Evolutionary conservation across 2,888 invertebrate genomes (phyloP).

Genomic region (Phania funesta): DNA sequence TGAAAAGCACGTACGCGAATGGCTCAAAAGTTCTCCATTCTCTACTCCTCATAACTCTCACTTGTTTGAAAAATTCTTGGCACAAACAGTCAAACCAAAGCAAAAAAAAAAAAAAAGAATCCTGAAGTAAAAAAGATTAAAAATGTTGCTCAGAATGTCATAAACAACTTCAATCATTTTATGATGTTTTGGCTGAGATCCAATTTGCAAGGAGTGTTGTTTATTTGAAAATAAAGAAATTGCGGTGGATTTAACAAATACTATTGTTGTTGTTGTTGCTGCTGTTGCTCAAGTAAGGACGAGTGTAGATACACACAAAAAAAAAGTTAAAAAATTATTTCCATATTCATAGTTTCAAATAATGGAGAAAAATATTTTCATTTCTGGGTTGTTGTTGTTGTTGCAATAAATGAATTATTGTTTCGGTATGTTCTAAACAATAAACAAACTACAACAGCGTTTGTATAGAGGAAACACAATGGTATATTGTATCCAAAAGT

Average conservation of each 20-base stretch:
- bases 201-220: constrained; percentile 57
- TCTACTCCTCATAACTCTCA: constrained; percentile 31
- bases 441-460: constrained; percentile 20
- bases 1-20: no score
- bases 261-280: not conserved
- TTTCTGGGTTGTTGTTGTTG: not conserved
- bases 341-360: constrained; percentile 38
- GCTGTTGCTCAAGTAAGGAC: not conserved
- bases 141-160: constrained; percentile 53
- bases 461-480: constrained; percentile 24
- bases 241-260: constrained; percentile 25
- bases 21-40: not conserved
- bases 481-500: constrained; percentile 18
- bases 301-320: not conserved
- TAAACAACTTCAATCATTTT: constrained; percentile 62
- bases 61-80: constrained; percentile 36
- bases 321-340: no score
- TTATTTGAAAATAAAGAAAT: constrained; percentile 50
- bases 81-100: not conserved
- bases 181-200: constrained; percentile 55
- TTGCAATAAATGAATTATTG: constrained; percentile 60
- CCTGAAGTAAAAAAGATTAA: not conserved
- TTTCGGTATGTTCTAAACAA: constrained; percentile 41
- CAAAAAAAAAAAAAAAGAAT: not conserved
- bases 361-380: not conserved